Percentiles rank a stretch among this genome's conserved stretches.
Conservation (phyloP, 2,113 vertebrate genomes). For the Phoxinus phoxinus region DNA sequence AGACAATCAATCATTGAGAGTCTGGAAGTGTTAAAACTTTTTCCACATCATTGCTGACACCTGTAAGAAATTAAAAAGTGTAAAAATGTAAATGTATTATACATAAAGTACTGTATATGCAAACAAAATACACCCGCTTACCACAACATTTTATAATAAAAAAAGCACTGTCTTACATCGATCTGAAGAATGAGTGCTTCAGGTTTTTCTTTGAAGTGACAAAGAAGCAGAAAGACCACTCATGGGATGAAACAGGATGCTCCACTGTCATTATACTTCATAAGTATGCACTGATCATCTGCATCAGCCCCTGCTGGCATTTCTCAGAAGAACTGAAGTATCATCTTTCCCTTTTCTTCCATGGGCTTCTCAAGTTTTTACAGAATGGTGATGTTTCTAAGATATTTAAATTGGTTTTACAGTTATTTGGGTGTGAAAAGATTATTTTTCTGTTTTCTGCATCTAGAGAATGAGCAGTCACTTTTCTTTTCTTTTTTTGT, state of each 20-base stretch:
- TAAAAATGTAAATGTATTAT: no score
- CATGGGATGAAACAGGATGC: neutral
- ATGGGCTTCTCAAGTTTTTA: neutral
- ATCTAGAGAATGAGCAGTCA: no score
- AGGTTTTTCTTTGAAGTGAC: neutral
- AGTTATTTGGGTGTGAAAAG: no score
- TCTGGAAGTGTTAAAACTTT: no score
- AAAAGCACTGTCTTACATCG: neutral
- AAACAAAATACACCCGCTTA: neutral
- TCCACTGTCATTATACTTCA: neutral
- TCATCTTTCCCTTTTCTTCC: neutral
- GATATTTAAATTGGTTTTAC: no score
- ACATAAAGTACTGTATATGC: no score
- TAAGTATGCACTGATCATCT: neutral
- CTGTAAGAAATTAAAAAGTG: no score
- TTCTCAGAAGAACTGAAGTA: neutral
- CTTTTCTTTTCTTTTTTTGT: no score
- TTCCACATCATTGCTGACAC: no score
- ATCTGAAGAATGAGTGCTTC: neutral
- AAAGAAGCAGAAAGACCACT: neutral
- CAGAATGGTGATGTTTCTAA: no score
- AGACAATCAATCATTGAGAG: no score
- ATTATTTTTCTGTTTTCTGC: no score
- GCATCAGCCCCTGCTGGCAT: neutral
- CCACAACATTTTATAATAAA: neutral